Percentiles rank a stretch among this genome's conserved stretches.
These are phyloP conservation scores for Lycaena phlaeas DNA, from an alignment of 2,888 invertebrate genomes.

Conservation along the genomic window DNA sequence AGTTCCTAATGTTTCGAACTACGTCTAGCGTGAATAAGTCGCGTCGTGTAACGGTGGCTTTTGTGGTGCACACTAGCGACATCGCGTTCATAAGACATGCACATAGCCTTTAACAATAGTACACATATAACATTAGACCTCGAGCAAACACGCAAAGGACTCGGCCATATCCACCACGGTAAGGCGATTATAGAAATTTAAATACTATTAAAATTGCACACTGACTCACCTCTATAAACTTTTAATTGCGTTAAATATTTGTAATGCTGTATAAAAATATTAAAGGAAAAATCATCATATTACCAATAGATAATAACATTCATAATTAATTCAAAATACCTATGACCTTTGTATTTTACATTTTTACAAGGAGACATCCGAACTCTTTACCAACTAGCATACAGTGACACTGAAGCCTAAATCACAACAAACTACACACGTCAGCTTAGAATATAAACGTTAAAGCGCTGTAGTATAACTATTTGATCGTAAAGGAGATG, in stretches of 20 bases:
- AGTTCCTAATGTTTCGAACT: too few species aligned
- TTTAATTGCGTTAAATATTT: slow-evolving; percentile 70
- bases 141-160: slow-evolving; percentile 58
- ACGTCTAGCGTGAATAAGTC: too few species aligned
- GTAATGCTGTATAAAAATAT: slow-evolving; percentile 73
- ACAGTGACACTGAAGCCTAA: slow-evolving; percentile 65
- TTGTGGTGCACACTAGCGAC: slow-evolving; percentile 3
- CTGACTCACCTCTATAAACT: slow-evolving; percentile 70
- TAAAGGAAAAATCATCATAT: slow-evolving; percentile 69
- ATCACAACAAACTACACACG: slow-evolving; percentile 68
- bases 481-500: slow-evolving; percentile 65
- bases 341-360: slow-evolving; percentile 67
- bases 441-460: slow-evolving; percentile 57
- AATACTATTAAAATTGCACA: slow-evolving; percentile 68
- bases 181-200: slow-evolving; percentile 69
- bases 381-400: slow-evolving; percentile 62
- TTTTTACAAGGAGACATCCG: slow-evolving; percentile 67
- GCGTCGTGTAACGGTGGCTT: background rate
- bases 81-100: slow-evolving; percentile 24
- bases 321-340: slow-evolving; percentile 52
- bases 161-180: slow-evolving; percentile 69
- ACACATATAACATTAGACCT: slow-evolving; percentile 34
- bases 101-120: slow-evolving; percentile 19
- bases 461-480: slow-evolving; percentile 56
- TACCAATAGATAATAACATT: slow-evolving; percentile 59